These are phyloP conservation scores for Epinotia brunnichana DNA, from an alignment of 2,888 invertebrate genomes.

Conservation along the genomic window DNA sequence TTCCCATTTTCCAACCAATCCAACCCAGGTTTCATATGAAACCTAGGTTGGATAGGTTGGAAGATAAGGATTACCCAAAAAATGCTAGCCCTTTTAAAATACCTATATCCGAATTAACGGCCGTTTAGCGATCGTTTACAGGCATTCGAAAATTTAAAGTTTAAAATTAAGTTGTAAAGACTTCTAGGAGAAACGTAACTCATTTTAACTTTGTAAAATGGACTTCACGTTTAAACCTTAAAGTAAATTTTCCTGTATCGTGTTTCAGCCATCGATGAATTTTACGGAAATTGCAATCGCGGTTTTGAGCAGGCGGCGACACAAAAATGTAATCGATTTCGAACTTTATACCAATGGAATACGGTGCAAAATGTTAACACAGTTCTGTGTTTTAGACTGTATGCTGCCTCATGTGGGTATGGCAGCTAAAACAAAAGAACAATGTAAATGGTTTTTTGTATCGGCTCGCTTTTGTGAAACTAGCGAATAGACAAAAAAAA, in stretches of 20 bases:
- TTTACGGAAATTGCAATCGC: constrained; percentile 25
- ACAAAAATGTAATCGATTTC: too few species aligned
- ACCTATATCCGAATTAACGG: neutral
- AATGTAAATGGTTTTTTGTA: constrained; percentile 11
- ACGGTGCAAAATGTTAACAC: too few species aligned
- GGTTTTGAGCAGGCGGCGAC: neutral
- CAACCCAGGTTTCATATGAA: too few species aligned
- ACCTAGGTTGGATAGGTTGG: too few species aligned
- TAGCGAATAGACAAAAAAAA: neutral
- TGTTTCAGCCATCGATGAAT: constrained; percentile 4
- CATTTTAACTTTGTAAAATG: neutral
- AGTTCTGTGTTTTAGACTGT: neutral
- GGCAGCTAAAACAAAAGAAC: constrained; percentile 16
- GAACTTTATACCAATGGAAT: too few species aligned
- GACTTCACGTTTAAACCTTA: neutral
- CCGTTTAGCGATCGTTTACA: constrained; percentile 14
- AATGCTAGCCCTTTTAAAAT: constrained; percentile 10
- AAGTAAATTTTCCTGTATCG: neutral
- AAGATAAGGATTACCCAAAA: too few species aligned
- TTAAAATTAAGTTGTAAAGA: constrained; percentile 19
- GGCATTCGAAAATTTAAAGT: constrained; percentile 12
- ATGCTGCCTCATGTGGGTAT: neutral
- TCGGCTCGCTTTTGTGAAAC: neutral
- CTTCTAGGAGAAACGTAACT: neutral
- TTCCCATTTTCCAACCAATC: too few species aligned